Base-by-base conservation (phyloP, 2,797 vertebrate species). In the Girardinus metallicus region DNA sequence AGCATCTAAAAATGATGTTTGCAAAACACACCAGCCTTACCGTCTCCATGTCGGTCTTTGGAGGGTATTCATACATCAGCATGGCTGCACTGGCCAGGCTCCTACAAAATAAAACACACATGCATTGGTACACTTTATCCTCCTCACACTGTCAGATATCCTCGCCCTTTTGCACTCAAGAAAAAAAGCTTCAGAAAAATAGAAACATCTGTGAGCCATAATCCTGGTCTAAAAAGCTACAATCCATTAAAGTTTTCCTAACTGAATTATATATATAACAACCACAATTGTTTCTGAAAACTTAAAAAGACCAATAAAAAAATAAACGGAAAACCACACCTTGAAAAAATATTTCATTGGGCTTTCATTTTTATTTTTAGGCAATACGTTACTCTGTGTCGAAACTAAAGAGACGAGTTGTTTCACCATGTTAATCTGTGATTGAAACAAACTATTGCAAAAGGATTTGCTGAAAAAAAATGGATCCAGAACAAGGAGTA, bases 41-140 rank as follows among this genome's bases (percentile, higher is more conserved):
- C 97, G 96, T 96, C 86, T 99, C 97, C 97, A 98, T 97, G 88
- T 99, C 97, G 95, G 97, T 96, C 92, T 98, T 99, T 90, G 97
- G 95, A 93, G 98, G 97, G 80, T 97, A 97, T 91, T 99, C 98
- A 97, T 97, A 99, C 97, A 98, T 98, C 89, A 99, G 96, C 98
- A 99, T 99, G 96, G 96, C 97, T 97, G 96, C 95, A 90, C 74
- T 84, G 88, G 89, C 87, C 90, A 87, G 81, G 84, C 89, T 91
- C 92, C 93, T 94, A 34, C 78, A 89, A 82, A 83, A 84, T 29
- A 86, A 80, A 82, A 83, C 57, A 84, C 31, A 86, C 44, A 82
- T 15, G 15, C 53, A 39, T 84, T 18, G 81, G 13, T 16, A 68
- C 12, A 51, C 46, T 74, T 66, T 3, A 60, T n/a, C 47, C 11